Conservation (phyloP, 2,888 invertebrate species). For the Hydriomena furcata region DNA sequence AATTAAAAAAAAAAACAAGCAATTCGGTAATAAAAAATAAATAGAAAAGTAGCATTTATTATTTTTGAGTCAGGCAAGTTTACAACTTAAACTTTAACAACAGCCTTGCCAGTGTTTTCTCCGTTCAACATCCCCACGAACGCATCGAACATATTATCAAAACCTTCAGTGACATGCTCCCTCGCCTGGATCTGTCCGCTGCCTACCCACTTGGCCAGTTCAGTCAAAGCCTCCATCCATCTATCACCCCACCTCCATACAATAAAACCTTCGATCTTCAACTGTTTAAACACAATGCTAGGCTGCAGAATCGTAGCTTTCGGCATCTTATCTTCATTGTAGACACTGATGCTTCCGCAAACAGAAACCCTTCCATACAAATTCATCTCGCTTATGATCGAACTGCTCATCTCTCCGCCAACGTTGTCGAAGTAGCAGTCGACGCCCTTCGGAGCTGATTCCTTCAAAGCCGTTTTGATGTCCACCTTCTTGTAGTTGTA, state of each 20-base stretch:
- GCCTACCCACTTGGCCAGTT: slow-evolving; percentile 84
- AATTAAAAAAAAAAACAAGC: too few species aligned
- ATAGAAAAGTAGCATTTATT: too few species aligned
- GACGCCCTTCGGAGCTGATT: slow-evolving; percentile 65
- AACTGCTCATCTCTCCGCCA: slow-evolving; percentile 83
- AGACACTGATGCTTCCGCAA: slow-evolving; percentile 85
- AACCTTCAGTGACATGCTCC: slow-evolving; percentile 87
- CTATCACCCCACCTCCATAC: slow-evolving; percentile 77
- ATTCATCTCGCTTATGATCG: slow-evolving; percentile 84
- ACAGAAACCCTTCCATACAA: slow-evolving; percentile 81
- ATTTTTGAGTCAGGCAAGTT: too few species aligned
- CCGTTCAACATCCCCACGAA: slow-evolving; percentile 86
- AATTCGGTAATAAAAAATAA: too few species aligned
- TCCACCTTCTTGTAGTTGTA: slow-evolving; percentile 88
- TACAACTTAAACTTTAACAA: slow-evolving; percentile 81
- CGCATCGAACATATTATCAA: slow-evolving; percentile 87
- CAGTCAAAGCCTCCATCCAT: slow-evolving; percentile 82
- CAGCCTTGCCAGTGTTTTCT: slow-evolving; percentile 87
- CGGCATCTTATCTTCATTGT: slow-evolving; percentile 56
- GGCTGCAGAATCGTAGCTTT: slow-evolving; percentile 79
- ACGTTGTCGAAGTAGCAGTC: slow-evolving; percentile 91
- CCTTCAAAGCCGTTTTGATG: slow-evolving; percentile 78
- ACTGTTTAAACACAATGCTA: slow-evolving; percentile 78
- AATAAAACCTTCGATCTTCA: slow-evolving; percentile 86
- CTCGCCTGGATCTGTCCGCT: slow-evolving; percentile 85